phyloP scores from a whole-genome alignment of 92 coral and sea anemone genomes.

The Epizoanthus fatuus region DNA sequence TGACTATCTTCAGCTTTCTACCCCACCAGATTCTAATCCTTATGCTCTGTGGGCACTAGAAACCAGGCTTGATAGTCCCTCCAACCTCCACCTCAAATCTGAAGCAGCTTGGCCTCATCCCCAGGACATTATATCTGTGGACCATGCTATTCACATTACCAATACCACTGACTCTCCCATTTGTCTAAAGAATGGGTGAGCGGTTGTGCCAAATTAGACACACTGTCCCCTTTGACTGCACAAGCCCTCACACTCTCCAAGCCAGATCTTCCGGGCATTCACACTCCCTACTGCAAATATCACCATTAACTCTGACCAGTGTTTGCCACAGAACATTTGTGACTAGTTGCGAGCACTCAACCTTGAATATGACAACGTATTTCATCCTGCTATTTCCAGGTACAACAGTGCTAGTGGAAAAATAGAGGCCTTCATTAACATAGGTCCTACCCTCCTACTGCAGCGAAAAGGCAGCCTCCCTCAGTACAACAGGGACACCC shows the following conservation, averaged over 20 bases:
- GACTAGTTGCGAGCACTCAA: slow-evolving; percentile 51
- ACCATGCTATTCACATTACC: slow-evolving; percentile 51
- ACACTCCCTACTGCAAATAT: slow-evolving; percentile 40
- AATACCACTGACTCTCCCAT: slow-evolving; percentile 57
- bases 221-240: slow-evolving; percentile 24
- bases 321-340: slow-evolving; percentile 44
- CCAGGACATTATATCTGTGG: slow-evolving; percentile 39
- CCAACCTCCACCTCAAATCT: slow-evolving; percentile 44
- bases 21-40: slow-evolving; percentile 59
- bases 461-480: slow-evolving; percentile 61
- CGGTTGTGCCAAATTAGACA: slow-evolving; percentile 63
- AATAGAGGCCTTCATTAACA: slow-evolving; percentile 55
- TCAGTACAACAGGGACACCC: slow-evolving; percentile 50
- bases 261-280: slow-evolving; percentile 10
- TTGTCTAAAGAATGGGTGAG: slow-evolving; percentile 55
- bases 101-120: slow-evolving; percentile 68
- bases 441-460: slow-evolving; percentile 59
- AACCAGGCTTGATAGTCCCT: slow-evolving; percentile 56
- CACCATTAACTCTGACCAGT: slow-evolving; percentile 57
- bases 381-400: slow-evolving; percentile 65
- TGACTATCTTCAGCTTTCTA: slow-evolving; percentile 49
- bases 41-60: slow-evolving; percentile 69
- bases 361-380: slow-evolving; percentile 59
- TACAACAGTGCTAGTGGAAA: slow-evolving; percentile 71
- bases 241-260: slow-evolving; percentile 27